Base-by-base conservation (phyloP, 1,140 invertebrate genomes). In the Bombus vancouverensis region DNA sequence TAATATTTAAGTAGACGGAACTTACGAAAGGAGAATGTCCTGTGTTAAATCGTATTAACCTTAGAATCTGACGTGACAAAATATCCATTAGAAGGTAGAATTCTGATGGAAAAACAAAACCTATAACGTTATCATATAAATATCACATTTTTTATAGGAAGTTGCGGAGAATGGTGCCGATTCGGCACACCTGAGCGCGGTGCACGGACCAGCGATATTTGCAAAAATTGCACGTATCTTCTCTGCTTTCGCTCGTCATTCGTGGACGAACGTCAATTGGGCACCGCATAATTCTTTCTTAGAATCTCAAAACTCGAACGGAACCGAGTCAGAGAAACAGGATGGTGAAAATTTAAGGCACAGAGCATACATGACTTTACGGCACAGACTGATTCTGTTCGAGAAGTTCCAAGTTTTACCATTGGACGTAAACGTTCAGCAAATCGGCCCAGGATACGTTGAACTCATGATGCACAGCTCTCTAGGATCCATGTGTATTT, bases 141-240 rank as follows among this genome's bases (percentile, higher is more conserved):
- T 72, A 37, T 81, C 37, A 5, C 2, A 32, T 74, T 62, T 62
- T 66, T 65, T 93, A 8, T 53, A 99, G 97, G 98, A 99, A 92
- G 98, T 99, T 70, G 98, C 98, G 1, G 98, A 99, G 94, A 99
- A 99, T 91, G 98, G 98, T 0, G 97, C 98, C 0, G 98, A 99
- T 92, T 95, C 97, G 3, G 97, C 97, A 0, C 98, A 99, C 93
- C 95, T 99, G 22, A 96, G 96, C 76, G 96, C 97, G 0, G 96
- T 99, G 0, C 98, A 99, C 89, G 96, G 96, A 42, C 94, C 96
- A 34, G 92, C 95, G 57, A 93, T 97, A 89, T 89, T 98, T 62
- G 89, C 96, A 42, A 96, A 97, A 47, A 93, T 95, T 2, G 13
- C 68, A 0, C 5, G 72, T 3, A n/a, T 94, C 96, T 77, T 92